Evolutionary conservation across 2,797 vertebrate genomes (phyloP), one percentile per base, ranked within the genome.

Genomic region (Brachyrhaphis roseni): DNA sequence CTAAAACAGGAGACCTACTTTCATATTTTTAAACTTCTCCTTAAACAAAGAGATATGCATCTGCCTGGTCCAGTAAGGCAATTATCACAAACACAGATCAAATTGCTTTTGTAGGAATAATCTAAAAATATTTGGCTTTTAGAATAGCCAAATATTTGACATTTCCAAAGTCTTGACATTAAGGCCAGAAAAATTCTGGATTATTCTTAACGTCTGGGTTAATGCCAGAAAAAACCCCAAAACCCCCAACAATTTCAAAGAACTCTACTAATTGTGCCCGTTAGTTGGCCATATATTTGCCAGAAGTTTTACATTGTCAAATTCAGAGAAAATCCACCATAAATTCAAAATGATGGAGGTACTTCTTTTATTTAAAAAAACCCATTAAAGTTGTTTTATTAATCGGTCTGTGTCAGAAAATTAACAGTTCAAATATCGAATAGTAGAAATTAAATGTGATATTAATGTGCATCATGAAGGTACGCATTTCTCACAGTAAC

Each of bases 51-150:
- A 64, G 64, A 68, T 68, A 68, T 34, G 34, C 7, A 36, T 20
- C 36, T 41, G 10, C 20, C 18, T 70, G 10, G 26, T 45, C 26
- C 26, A 70, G 26, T 43, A n/a, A 15, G 4, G 41, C 23, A 71
- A 71, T 71, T 26, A 71, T 71, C 68, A 71, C 12, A 45, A 71
- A 70, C 11, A 26, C 66, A 70, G 20, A 70, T 41, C 39, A n/a
- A 70, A 43, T 15, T 13, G 5, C 1, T 43, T 70, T 70, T 26
- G 39, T 23, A 70, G 5, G 39, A 70, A 70, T 15, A 70, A 41
- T n/a, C 2, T 36, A n/a, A 68, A 68, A 68, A 20, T 10, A n/a
- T 3, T 43, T 43, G 23, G 26, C 5, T 70, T 70, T 26, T 70
- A 70, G 66, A 45, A n/a, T 15, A 12, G 26, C 23, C 64, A n/a